A percentile compares a stretch with the other conserved stretches of the same genome.
Conservation (phyloP, 1,140 invertebrate genomes). For the Lutraria rhynchaena region DNA sequence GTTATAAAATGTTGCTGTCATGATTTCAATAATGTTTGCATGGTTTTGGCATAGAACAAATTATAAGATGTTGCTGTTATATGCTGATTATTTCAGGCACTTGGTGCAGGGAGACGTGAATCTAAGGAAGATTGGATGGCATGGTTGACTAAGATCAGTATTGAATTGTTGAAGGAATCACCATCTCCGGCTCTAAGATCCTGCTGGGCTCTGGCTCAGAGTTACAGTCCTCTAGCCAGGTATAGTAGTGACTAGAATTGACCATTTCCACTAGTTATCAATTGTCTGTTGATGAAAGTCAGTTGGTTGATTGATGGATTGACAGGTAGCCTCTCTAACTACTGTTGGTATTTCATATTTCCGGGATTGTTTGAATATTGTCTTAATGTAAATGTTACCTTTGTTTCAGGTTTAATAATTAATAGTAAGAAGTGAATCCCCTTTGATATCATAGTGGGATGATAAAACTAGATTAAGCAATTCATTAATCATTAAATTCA, state of each 20-base stretch:
- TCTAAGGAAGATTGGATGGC: constrained; percentile 99
- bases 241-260: constrained; percentile 64
- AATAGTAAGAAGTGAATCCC: no score
- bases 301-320: no score
- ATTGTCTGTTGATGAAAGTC: not conserved
- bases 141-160: constrained; percentile 95
- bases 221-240: constrained; percentile 94
- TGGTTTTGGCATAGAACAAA: not conserved
- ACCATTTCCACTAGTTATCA: not conserved
- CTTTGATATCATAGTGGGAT: not conserved
- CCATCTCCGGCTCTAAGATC: constrained; percentile 95
- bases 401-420: no score
- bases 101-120: constrained; percentile 93
- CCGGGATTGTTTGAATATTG: no score
- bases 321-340: no score
- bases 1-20: not conserved
- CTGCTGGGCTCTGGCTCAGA: constrained; percentile 95
- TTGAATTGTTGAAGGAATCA: constrained; percentile 97
- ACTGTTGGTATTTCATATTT: no score
- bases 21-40: not conserved
- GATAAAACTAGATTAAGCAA: not conserved
- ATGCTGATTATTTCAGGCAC: constrained; percentile 85
- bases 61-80: not conserved
- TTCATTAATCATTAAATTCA: not conserved
- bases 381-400: no score